Evolutionary conservation across 2,797 vertebrate species (phyloP), one percentile per base, ranked within the genome.

Genomic region (Sebastes trivittatus): DNA sequence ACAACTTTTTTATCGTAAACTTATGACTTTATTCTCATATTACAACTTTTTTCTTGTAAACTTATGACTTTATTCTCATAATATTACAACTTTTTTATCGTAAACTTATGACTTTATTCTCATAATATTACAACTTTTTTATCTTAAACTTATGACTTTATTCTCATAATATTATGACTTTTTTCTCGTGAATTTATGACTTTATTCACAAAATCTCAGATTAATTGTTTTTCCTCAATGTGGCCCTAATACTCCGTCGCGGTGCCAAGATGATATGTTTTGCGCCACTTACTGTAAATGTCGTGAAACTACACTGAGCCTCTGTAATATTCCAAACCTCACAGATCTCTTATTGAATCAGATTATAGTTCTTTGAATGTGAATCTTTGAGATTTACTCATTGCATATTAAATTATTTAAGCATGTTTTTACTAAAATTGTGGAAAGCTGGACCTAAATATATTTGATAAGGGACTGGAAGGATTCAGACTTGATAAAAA

Each of bases 1-100:
- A 34, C 9, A 10, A 34, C 32, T 34, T 34, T 34, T 11, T 34
- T 13, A 0, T 36, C 2, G 0, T 36, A 36, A 36, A 2, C 11
- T 14, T 42, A 0, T 42, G 38, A 42, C 38, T 42, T 42, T 42
- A 16, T 42, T 42, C 38, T 42, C 6, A 42, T 42, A 16, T 14
- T 42, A 42, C 0, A 0, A 42, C 38, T 14, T 42, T 42, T 42
- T 42, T 42, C 0, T 16, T 0, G 0, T 42, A 42, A 42, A 2
- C 38, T 6, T 38, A 1, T 42, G 38, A 42, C 38, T 42, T 42
- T 42, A 42, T 42, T 42, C 38, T 3, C 14, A 5, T 42, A 42
- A 42, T 42, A 42, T 42, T 42, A 42, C 0, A 0, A 14, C 5
- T 42, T 42, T 42, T 42, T 14, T 42, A 0, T 38, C 0, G 0